phyloP scores from a whole-genome alignment of 2,888 invertebrate genomes.

The Lydus trimaculatus region DNA sequence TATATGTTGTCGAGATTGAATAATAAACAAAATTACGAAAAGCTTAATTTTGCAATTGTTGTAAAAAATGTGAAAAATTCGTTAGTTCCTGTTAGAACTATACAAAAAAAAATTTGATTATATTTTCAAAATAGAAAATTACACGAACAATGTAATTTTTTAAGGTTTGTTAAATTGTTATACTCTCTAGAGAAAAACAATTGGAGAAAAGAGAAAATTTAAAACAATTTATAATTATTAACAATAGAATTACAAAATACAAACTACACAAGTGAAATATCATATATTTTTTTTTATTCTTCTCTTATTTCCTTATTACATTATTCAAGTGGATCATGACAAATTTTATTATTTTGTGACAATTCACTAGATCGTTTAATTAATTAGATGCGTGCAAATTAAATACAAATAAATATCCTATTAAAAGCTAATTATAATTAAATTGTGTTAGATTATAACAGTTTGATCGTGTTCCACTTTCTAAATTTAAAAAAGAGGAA shows the following conservation, averaged over 20 bases:
- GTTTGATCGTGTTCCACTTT: slow-evolving; percentile 50
- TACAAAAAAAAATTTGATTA: not conserved
- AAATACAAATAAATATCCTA: not conserved
- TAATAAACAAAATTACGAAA: not conserved
- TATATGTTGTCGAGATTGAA: not conserved
- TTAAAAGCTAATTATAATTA: slow-evolving; percentile 12
- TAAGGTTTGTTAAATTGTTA: slow-evolving; percentile 33
- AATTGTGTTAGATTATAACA: slow-evolving; percentile 40
- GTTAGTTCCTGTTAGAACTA: not conserved
- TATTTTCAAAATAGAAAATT: slow-evolving; percentile 11
- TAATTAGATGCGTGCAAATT: slow-evolving; percentile 8
- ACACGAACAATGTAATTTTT: slow-evolving; percentile 17
- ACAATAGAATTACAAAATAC: slow-evolving; percentile 25
- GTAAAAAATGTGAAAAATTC: not conserved
- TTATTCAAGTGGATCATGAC: not conserved
- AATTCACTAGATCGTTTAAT: not conserved
- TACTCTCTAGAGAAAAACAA: slow-evolving; percentile 49
- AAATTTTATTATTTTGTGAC: not conserved
- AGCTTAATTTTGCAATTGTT: not conserved
- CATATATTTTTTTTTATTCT: not conserved
- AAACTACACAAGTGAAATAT: slow-evolving; percentile 14
- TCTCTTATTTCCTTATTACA: not conserved
- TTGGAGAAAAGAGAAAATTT: slow-evolving; percentile 41
- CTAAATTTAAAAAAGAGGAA: slow-evolving; percentile 40
- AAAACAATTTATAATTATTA: slow-evolving; percentile 24